Evolutionary conservation across 2,113 vertebrate species (phyloP).

Genomic region (Synodontis membranacea): DNA sequence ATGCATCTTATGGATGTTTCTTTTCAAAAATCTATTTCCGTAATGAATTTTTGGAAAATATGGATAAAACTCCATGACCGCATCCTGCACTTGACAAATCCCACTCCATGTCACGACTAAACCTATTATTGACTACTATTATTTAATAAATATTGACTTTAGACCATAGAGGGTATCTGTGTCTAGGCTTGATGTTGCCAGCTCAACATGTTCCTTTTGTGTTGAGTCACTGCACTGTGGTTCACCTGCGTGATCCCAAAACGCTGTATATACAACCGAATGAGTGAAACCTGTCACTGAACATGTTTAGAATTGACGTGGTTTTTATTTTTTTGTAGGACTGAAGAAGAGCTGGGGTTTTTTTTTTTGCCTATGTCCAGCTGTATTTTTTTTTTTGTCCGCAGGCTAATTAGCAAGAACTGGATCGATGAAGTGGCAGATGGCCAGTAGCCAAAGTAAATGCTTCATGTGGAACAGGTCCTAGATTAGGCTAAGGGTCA

Average conservation of each 20-base stretch:
- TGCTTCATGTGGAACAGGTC: conserved; percentile 30
- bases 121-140: conserved; percentile 9
- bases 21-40: neutral
- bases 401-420: conserved; percentile 18
- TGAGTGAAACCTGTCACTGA: neutral
- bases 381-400: conserved; percentile 9
- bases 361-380: neutral
- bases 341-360: neutral
- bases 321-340: neutral
- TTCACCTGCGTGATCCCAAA: neutral
- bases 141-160: conserved; percentile 18
- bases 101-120: neutral
- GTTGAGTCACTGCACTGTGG: neutral
- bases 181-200: neutral
- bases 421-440: conserved; percentile 46
- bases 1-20: neutral
- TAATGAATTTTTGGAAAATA: neutral
- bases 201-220: conserved; percentile 12
- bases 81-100: neutral
- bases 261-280: neutral
- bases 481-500: neutral
- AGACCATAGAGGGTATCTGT: neutral
- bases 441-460: conserved; percentile 39
- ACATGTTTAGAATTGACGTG: neutral
- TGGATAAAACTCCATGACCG: neutral